Base-by-base conservation (phyloP, 2,797 vertebrate species). In the Lacerta viridis region DNA sequence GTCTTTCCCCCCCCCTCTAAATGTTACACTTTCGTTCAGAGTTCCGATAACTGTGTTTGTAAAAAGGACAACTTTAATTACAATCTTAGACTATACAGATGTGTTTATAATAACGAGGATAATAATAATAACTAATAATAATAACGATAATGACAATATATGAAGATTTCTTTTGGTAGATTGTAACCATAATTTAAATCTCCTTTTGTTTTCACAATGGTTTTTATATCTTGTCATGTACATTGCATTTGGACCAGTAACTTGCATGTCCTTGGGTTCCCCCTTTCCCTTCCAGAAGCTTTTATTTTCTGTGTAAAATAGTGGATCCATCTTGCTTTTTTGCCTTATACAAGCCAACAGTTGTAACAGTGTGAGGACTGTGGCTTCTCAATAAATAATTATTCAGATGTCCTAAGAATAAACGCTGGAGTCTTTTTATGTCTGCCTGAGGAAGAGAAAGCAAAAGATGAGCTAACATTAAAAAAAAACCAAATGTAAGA, bases 361-460 rank as follows among this genome's bases (percentile, higher is more conserved):
- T 99, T 99, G 98, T 98, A 98, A 98, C 98, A 98, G 96, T 99
- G 98, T 98, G 98, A 98, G 98, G 98, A 98, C 99, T 96, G 97
- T 99, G 97, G 97, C 97, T 97, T 97, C 96, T 97, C 97, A 98
- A 98, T 99, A 98, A 97, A 96, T 97, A 98, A 98, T 96, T 98
- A 98, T 98, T 99, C 98, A 98, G 97, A 98, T 98, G 96, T 96
- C 96, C 95, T 95, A 95, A 95, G 94, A 95, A 94, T 92, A 93
- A 91, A 91, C 80, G 80, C 95, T 13, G 86, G 95, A 93, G 94
- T 95, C 95, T 94, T 94, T 96, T 91, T 96, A 91, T 92, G 92
- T 95, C 92, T 96, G 93, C 88, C 94, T 95, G 93, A 93, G 94
- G 27, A 88, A 85, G 43, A 76, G 43, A 79, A 93, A 80, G 59